These are phyloP conservation scores for Caenorhabditis latens DNA, from an alignment of 1,140 invertebrate species.

Conservation along the genomic window DNA sequence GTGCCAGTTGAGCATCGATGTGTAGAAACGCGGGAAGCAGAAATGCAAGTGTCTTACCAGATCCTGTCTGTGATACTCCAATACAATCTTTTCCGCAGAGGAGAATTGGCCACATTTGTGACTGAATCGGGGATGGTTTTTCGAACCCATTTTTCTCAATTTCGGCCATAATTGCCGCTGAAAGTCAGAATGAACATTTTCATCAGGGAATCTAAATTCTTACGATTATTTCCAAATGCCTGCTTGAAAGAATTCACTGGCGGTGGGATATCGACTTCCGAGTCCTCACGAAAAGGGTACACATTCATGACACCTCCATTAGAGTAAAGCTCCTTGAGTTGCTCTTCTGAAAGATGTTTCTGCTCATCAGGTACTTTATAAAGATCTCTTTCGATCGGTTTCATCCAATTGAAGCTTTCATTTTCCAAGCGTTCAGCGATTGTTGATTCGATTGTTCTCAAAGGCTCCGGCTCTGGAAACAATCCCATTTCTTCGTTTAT, in stretches of 20 bases:
- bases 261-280: slow-evolving; percentile 24
- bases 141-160: slow-evolving; percentile 60
- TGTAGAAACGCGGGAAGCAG: slow-evolving; percentile 97
- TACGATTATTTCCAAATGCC: slow-evolving; percentile 59
- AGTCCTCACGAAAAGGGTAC: slow-evolving; percentile 51
- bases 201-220: not conserved
- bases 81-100: slow-evolving; percentile 58
- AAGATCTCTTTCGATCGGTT: slow-evolving; percentile 48
- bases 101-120: slow-evolving; percentile 62
- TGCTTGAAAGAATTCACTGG: slow-evolving; percentile 57
- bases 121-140: slow-evolving; percentile 58
- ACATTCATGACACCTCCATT: slow-evolving; percentile 44
- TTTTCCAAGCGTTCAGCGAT: slow-evolving; percentile 45
- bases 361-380: not conserved
- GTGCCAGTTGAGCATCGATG: slow-evolving; percentile 88
- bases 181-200: not conserved
- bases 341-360: not conserved
- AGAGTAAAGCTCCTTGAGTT: slow-evolving; percentile 24
- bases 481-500: not conserved
- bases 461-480: slow-evolving; percentile 4
- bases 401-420: slow-evolving; percentile 48
- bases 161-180: slow-evolving; percentile 51
- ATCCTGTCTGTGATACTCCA: slow-evolving; percentile 87
- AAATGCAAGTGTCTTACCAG: slow-evolving; percentile 90
- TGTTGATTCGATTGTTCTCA: slow-evolving; percentile 31